phyloP scores from a whole-genome alignment of 2,113 vertebrate genomes.

The Lynx canadensis region DNA sequence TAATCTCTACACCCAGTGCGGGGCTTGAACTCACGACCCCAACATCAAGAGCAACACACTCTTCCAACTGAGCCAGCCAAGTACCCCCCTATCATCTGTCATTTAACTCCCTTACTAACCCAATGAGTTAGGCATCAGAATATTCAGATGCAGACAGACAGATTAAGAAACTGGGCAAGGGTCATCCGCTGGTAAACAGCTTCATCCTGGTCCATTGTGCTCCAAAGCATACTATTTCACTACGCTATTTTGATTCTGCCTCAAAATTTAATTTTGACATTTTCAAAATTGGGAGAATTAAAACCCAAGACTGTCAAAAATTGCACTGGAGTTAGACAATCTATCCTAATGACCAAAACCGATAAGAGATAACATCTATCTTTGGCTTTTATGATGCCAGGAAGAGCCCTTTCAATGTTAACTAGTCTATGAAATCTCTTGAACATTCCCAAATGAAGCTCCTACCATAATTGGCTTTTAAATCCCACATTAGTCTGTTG shows the following conservation, averaged over 20 bases:
- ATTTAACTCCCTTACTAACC: neutral
- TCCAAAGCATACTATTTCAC: neutral
- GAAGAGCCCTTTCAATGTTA: neutral
- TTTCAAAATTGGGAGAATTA: neutral
- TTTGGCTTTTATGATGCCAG: neutral
- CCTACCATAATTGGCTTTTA: neutral
- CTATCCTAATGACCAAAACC: neutral
- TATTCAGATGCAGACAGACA: neutral
- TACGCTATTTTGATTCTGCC: neutral
- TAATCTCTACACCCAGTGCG: neutral
- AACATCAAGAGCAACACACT: neutral
- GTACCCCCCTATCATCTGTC: neutral
- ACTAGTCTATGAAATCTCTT: neutral
- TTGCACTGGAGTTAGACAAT: neutral
- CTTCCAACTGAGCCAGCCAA: neutral
- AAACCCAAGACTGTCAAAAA: neutral
- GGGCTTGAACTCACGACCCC: neutral
- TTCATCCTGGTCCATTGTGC: neutral
- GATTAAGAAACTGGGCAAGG: neutral
- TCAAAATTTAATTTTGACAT: neutral
- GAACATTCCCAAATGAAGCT: constrained; percentile 3
- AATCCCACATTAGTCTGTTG: neutral
- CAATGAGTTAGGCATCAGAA: neutral
- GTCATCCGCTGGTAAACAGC: neutral
- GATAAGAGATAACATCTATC: neutral